Base-by-base conservation (phyloP, 2,888 invertebrate species). In the Agrilus mali region DNA sequence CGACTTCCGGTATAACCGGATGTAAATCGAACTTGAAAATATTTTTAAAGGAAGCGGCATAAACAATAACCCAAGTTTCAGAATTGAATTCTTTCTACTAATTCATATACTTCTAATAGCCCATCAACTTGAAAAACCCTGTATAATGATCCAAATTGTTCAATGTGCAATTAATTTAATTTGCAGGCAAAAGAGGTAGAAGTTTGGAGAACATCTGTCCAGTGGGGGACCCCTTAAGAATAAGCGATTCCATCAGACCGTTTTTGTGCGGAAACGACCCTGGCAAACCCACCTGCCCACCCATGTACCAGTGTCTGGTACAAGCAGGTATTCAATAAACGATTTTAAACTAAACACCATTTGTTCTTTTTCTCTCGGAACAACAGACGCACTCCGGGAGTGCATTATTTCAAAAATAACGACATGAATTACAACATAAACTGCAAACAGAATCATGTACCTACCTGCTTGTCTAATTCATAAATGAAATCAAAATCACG, bases 201-300 rank as follows among this genome's bases (percentile, higher is more conserved):
- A 86, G 80, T 58, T 71, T 89, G 41, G 77, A 79, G 48, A 83
- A 82, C 54, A 78, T 86, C 44, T 89, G 89, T 54, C 85, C 86
- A 1, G 78, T 81, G 2, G 86, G 87, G 40, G 74, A 80, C 41
- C 81, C 82, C 0, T 66, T 86, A 34, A 69, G 82, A 38, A 80
- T 86, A 38, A 73, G 69, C 7, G 86, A 84, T 53, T 82, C 82
- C 3, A 76, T 77, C 31, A 70, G 86, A 38, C 88, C 89, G 0
- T 89, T 87, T 65, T 69, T 89, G 22, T 89, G 89, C 60, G 89
- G 89, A 12, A 76, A 75, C 16, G 82, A 82, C 34, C 77, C 83
- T 5, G 86, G 86, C 31, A 86, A 87, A 66, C 89, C 89, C 0
- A 77, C 77, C 51, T 90, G 89, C 57, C 89, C 89, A 1, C 84